These are phyloP conservation scores for Crypturellus undulatus DNA, from an alignment of 2,113 vertebrate genomes.

Conservation along the genomic window DNA sequence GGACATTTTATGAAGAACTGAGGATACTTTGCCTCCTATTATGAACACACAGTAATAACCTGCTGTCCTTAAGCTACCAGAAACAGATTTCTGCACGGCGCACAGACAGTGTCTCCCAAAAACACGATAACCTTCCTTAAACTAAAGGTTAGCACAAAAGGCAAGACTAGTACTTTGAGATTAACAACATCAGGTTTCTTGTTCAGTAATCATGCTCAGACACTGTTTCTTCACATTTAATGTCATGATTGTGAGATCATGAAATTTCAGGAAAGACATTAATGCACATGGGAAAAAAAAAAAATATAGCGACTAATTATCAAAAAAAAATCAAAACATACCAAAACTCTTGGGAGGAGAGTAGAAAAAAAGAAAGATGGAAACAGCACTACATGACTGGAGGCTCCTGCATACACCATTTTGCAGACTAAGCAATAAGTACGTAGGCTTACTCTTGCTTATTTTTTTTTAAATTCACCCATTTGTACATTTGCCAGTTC, in stretches of 20 bases:
- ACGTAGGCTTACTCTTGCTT: neutral
- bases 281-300: neutral
- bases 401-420: neutral
- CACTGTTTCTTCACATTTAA: neutral
- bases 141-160: neutral
- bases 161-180: neutral
- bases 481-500: neutral
- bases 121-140: neutral
- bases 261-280: neutral
- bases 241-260: neutral
- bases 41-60: neutral
- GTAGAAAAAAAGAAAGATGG: neutral
- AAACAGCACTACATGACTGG: neutral
- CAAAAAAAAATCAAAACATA: neutral
- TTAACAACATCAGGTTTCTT: neutral
- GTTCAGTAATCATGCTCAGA: neutral
- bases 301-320: neutral
- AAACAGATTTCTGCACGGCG: rapidly evolving
- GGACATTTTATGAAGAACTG: neutral
- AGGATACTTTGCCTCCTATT: rapidly evolving
- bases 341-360: neutral
- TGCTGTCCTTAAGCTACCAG: neutral
- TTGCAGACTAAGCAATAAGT: neutral
- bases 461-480: neutral
- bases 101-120: neutral